A percentile compares a stretch with the other conserved stretches of the same genome.
phyloP scores from a whole-genome alignment of 2,113 vertebrate species.

The Maccullochella peelii region DNA sequence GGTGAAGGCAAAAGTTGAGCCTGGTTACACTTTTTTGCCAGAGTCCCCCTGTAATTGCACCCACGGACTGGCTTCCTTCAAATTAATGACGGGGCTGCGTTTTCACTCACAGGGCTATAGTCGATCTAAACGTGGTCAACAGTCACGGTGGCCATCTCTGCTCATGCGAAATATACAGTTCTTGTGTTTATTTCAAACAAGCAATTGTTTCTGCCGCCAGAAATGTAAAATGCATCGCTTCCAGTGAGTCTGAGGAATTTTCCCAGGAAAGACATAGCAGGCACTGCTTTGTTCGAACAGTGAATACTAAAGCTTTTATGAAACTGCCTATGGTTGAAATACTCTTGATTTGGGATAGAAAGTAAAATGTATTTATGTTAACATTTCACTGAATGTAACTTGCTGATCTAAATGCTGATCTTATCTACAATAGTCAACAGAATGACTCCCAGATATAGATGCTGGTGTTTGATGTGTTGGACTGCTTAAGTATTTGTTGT shows the following conservation, averaged over 20 bases:
- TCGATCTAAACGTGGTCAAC: background rate
- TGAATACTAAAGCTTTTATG: conserved; percentile 1
- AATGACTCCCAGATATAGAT: conserved; percentile 27
- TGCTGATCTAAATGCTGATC: conserved; percentile 12
- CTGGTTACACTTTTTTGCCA: background rate
- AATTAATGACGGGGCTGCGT: background rate
- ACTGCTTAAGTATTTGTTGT: conserved; percentile 16
- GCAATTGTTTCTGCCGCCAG: background rate
- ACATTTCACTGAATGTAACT: conserved; percentile 7
- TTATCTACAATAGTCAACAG: conserved; percentile 20
- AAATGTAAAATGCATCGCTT: conserved; percentile 18
- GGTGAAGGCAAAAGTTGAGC: background rate
- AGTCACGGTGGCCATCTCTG: conserved; percentile 10
- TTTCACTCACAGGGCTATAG: background rate
- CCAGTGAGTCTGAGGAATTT: conserved; percentile 17
- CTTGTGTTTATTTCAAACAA: conserved; percentile 30
- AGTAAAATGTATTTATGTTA: conserved; percentile 28
- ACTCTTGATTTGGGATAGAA: conserved; percentile 14
- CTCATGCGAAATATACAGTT: conserved; percentile 6
- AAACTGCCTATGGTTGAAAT: conserved; percentile 20
- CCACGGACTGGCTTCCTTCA: background rate
- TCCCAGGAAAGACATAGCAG: background rate
- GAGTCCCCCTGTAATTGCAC: background rate
- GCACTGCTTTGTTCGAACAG: background rate
- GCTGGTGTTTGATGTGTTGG: conserved; percentile 19